These are phyloP conservation scores for Zaprionus tsacasi DNA, from an alignment of 1,140 invertebrate genomes.

Conservation along the genomic window DNA sequence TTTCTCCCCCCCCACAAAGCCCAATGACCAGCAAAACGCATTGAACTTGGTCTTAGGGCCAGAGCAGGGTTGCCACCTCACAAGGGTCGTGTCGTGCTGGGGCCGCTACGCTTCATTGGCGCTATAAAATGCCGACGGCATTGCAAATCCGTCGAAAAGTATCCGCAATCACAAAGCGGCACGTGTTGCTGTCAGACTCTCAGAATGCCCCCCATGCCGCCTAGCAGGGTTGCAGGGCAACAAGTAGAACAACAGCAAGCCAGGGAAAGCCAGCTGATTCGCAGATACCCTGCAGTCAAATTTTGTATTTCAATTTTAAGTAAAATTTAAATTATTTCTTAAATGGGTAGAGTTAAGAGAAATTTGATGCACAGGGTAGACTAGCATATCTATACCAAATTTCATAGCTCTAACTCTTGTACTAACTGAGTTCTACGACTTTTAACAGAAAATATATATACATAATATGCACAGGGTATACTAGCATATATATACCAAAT, in stretches of 20 bases:
- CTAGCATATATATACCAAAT: too few relatives aligned
- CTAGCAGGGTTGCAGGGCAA: neutral
- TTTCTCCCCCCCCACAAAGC: conserved; percentile 15
- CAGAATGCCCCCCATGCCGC: neutral
- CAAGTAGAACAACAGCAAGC: neutral
- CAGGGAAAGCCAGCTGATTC: neutral
- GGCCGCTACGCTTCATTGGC: conserved; percentile 28
- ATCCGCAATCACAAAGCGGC: conserved; percentile 65
- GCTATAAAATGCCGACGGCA: conserved; percentile 38
- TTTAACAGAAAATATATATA: too few relatives aligned
- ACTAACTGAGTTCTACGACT: neutral
- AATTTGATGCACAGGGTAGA: neutral
- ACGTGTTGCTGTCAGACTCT: conserved; percentile 55
- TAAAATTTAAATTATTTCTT: too few relatives aligned
- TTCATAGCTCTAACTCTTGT: neutral
- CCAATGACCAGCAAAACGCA: conserved; percentile 57
- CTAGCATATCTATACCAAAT: neutral
- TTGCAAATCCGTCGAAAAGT: conserved; percentile 33
- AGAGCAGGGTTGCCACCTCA: conserved; percentile 3
- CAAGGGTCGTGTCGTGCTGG: neutral
- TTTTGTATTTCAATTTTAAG: neutral
- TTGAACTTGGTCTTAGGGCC: conserved; percentile 41
- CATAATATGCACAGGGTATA: too few relatives aligned
- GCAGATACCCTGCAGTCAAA: neutral
- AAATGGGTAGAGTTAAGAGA: neutral